Conservation (phyloP, 2,888 invertebrate species). For the Ferdinandea cuprea region DNA sequence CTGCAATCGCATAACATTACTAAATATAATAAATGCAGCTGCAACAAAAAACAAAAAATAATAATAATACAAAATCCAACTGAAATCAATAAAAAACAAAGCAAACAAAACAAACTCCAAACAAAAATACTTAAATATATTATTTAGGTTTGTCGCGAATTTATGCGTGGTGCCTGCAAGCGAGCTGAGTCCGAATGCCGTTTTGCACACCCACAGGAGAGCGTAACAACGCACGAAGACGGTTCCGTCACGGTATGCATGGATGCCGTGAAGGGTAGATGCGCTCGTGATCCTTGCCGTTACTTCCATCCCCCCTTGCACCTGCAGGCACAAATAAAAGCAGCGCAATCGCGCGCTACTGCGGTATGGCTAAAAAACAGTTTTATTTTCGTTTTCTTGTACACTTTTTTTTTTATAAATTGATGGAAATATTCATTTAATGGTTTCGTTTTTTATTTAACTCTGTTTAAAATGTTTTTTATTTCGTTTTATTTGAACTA, state of each 20-base stretch:
- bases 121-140: constrained; percentile 73
- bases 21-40: constrained; percentile 61
- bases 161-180: constrained; percentile 99
- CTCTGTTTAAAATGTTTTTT: not conserved
- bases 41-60: constrained; percentile 49
- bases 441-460: constrained; percentile 27
- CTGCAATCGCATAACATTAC: constrained; percentile 66
- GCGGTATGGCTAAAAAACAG: constrained; percentile 87
- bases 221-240: constrained; percentile 98
- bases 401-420: constrained; percentile 45
- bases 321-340: constrained; percentile 99
- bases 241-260: constrained; percentile 99
- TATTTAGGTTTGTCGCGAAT: constrained; percentile 97
- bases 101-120: constrained; percentile 68
- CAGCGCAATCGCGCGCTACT: constrained; percentile 96
- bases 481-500: not conserved
- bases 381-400: constrained; percentile 55
- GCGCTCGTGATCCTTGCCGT: constrained; percentile 99
- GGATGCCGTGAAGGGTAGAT: constrained; percentile 99
- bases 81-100: constrained; percentile 65
- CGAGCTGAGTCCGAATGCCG: constrained; percentile 98
- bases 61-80: constrained; percentile 48
- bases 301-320: constrained; percentile 99
- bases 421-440: constrained; percentile 35
- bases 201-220: constrained; percentile 99